phyloP scores from a whole-genome alignment of 1,140 invertebrate genomes.

The Anastrepha ludens region DNA sequence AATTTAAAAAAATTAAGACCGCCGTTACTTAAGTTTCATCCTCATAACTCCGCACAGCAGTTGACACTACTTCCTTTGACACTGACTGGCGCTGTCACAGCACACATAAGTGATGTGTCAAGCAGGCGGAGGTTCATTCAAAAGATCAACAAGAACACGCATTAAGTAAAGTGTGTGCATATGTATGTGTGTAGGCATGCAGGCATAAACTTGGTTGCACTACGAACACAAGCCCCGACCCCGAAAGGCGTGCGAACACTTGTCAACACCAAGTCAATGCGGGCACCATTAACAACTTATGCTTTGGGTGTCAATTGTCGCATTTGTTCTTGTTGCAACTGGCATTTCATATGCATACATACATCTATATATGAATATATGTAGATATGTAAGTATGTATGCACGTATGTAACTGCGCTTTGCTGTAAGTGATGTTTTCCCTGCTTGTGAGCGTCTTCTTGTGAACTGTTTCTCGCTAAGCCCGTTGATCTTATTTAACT shows the following conservation, averaged over 20 bases:
- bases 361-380: too few species aligned
- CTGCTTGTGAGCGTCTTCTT: neutral
- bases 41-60: neutral
- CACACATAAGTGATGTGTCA: slow-evolving; percentile 18
- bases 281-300: slow-evolving; percentile 10
- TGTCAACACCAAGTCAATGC: slow-evolving; percentile 30
- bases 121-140: neutral
- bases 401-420: neutral
- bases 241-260: slow-evolving; percentile 43
- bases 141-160: neutral
- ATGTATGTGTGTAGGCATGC: neutral
- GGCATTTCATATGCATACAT: neutral
- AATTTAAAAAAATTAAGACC: slow-evolving; percentile 1
- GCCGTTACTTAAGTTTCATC: slow-evolving; percentile 12
- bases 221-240: neutral
- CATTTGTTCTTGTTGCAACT: neutral
- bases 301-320: neutral
- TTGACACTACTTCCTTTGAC: slow-evolving; percentile 14
- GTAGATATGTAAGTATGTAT: too few species aligned
- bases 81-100: slow-evolving; percentile 10
- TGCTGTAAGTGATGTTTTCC: neutral
- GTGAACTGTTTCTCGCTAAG: too few species aligned
- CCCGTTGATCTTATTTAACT: neutral
- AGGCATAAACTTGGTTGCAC: neutral
- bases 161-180: neutral